These are phyloP conservation scores for Lordiphosa andalusiaca DNA, from an alignment of 2,888 invertebrate species.

Conservation along the genomic window DNA sequence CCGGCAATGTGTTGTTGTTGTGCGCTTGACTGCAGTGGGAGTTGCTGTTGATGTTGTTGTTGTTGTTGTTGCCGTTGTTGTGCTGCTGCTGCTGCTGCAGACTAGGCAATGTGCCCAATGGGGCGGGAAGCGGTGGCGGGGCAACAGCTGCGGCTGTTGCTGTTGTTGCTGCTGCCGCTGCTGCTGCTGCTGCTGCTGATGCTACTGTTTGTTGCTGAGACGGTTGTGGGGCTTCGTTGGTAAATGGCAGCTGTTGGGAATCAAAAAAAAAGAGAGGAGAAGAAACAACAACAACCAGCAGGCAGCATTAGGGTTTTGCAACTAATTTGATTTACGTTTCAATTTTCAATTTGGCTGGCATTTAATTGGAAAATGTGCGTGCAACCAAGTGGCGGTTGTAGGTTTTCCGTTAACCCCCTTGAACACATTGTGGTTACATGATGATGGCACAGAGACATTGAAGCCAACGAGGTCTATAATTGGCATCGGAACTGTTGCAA, in stretches of 20 bases:
- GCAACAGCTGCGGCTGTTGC: constrained; percentile 43
- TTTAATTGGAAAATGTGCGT: constrained; percentile 53
- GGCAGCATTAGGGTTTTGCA: constrained; percentile 35
- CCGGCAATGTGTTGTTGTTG: constrained; percentile 62
- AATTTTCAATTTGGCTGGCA: constrained; percentile 55
- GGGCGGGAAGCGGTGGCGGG: constrained; percentile 66
- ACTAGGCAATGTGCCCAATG: constrained; percentile 69
- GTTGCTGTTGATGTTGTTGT: constrained; percentile 21
- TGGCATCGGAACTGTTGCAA: no score
- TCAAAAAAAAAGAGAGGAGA: constrained; percentile 13
- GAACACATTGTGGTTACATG: constrained; percentile 4
- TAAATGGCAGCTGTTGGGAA: constrained; percentile 64
- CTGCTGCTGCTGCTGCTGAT: constrained; percentile 28
- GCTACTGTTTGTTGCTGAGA: constrained; percentile 49
- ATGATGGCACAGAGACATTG: not conserved
- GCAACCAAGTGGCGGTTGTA: not conserved
- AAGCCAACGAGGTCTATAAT: not conserved
- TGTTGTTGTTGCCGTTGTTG: constrained; percentile 25
- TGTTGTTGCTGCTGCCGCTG: constrained; percentile 32
- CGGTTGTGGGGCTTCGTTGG: constrained; percentile 68
- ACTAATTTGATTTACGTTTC: constrained; percentile 70
- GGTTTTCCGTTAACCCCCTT: constrained; percentile 2
- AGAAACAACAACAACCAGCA: constrained; percentile 1
- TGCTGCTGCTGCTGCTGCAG: constrained; percentile 21
- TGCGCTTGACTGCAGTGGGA: constrained; percentile 23